Percentiles rank a stretch among this genome's conserved stretches.
Conservation (phyloP, 1,140 invertebrate species). For the Calliphora vicina region DNA sequence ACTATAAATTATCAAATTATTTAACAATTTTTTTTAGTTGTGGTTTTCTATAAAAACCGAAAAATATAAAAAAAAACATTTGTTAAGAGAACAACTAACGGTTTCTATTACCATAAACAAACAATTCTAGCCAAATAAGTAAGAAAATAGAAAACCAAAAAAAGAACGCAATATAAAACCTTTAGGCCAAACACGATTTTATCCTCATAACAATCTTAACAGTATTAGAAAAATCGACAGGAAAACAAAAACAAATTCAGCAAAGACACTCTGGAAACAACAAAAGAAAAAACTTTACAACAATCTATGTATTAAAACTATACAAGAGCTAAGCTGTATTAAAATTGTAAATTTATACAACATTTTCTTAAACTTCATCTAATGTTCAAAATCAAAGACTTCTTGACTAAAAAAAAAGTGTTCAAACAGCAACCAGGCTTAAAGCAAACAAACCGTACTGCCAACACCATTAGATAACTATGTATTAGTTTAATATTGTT, state of each 20-base stretch:
- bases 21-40: neutral
- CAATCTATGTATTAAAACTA: neutral
- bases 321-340: no score
- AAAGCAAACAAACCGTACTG: neutral
- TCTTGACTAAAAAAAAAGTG: no score
- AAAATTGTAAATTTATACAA: no score
- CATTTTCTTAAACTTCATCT: no score
- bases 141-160: neutral
- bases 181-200: constrained; percentile 1
- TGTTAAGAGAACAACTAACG: constrained; percentile 3
- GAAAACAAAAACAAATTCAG: neutral
- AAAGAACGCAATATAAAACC: neutral
- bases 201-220: neutral
- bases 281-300: neutral
- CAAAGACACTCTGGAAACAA: neutral
- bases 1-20: constrained; percentile 9
- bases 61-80: no score
- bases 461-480: neutral
- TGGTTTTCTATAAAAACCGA: neutral
- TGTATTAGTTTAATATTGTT: neutral
- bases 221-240: neutral
- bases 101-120: neutral
- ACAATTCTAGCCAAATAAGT: neutral
- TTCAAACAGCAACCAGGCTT: no score
- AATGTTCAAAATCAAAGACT: no score